Percentiles rank a stretch among this genome's conserved stretches.
Conservation (phyloP, 2,797 vertebrate species). For the Ceyx erithaca region DNA sequence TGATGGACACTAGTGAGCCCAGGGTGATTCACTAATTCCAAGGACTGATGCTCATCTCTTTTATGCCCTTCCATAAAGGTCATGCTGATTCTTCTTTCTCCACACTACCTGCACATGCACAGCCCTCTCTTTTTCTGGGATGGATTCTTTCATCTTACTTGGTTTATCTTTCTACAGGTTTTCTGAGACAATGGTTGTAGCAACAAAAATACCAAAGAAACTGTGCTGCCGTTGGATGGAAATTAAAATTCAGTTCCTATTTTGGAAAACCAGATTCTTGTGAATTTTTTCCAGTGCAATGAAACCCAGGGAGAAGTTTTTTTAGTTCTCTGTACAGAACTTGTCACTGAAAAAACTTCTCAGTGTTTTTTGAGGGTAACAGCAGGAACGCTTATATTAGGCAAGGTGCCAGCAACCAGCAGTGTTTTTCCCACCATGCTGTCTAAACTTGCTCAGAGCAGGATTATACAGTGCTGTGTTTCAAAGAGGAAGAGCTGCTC, state of each 20-base stretch:
- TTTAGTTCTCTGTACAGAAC: conserved; percentile 2
- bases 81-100: conserved; percentile 48
- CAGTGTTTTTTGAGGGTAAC: conserved; percentile 34
- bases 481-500: conserved; percentile 56
- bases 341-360: conserved; percentile 1
- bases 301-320: conserved; percentile 19
- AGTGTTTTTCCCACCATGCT: conserved; percentile 48
- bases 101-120: conserved; percentile 30
- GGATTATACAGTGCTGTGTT: conserved; percentile 14
- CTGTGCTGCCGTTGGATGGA: background rate
- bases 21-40: conserved; percentile 41
- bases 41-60: conserved; percentile 49
- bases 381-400: conserved; percentile 59
- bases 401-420: conserved; percentile 64
- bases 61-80: conserved; percentile 56
- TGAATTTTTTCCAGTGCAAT: background rate
- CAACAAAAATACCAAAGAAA: background rate
- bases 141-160: conserved; percentile 28
- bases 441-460: conserved; percentile 53
- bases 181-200: background rate
- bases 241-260: background rate
- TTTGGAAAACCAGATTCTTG: background rate
- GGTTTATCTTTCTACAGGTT: background rate
- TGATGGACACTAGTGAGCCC: conserved; percentile 60
- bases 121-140: conserved; percentile 47